Conservation (phyloP, 1,140 invertebrate genomes). For the Caenorhabditis tropicalis region DNA sequence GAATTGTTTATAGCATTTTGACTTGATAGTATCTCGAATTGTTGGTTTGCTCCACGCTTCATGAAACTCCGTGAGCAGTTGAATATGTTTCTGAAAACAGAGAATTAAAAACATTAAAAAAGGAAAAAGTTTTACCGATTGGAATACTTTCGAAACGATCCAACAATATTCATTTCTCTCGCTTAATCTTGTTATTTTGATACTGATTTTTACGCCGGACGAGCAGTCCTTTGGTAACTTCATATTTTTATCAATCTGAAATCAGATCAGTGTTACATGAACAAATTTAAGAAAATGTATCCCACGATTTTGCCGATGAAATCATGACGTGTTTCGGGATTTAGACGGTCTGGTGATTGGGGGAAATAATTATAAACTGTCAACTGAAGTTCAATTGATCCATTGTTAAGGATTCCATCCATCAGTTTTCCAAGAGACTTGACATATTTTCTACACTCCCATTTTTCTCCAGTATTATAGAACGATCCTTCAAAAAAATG, state of each 20-base stretch:
- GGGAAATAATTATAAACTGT: background rate
- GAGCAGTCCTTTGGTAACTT: background rate
- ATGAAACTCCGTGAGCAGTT: background rate
- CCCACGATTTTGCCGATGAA: constrained; percentile 10
- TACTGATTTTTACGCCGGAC: background rate
- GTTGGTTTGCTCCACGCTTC: background rate
- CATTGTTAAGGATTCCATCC: background rate
- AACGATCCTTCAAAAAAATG: background rate
- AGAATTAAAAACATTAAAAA: too few relatives aligned
- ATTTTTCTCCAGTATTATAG: background rate
- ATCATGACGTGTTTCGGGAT: background rate
- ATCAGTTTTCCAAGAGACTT: background rate
- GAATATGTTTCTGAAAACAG: background rate
- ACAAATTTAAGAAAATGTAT: background rate
- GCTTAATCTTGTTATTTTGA: background rate
- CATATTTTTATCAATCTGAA: background rate
- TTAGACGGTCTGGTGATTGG: background rate
- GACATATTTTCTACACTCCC: background rate
- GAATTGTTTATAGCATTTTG: background rate
- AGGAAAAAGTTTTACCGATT: background rate
- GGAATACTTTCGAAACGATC: background rate
- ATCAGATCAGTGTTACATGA: background rate
- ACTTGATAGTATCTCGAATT: background rate
- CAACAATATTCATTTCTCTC: background rate
- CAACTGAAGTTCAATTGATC: background rate